phyloP scores from a whole-genome alignment of 2,888 invertebrate species.

The Nomada lathburiana region DNA sequence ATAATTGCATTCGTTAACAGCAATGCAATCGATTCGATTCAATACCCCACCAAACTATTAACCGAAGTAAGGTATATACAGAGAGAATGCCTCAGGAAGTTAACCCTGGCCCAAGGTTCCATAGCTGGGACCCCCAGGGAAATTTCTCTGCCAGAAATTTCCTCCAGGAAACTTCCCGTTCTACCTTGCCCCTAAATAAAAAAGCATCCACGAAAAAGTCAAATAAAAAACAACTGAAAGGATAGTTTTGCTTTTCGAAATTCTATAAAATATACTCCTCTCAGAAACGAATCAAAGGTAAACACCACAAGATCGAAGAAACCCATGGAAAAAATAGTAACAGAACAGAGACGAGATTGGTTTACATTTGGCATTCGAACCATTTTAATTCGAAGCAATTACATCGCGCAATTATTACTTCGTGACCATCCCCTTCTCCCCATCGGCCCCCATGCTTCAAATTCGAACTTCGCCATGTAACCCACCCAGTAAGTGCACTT shows the following conservation, averaged over 20 bases:
- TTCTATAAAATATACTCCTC: too few relatives aligned
- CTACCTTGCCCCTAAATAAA: neutral
- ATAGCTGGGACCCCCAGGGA: slow-evolving; percentile 35
- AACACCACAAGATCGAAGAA: neutral
- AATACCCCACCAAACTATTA: slow-evolving; percentile 24
- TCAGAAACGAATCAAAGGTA: too few relatives aligned
- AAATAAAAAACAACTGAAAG: neutral
- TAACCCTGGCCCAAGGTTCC: slow-evolving; percentile 31
- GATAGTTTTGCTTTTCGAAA: too few relatives aligned
- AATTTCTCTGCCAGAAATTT: slow-evolving; percentile 52
- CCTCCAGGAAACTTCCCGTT: slow-evolving; percentile 8
- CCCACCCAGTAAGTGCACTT: slow-evolving; percentile 27
- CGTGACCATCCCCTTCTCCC: neutral
- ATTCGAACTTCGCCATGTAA: slow-evolving; percentile 30
- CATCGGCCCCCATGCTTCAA: too few relatives aligned
- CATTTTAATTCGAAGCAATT: slow-evolving; percentile 20
- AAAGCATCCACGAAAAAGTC: neutral
- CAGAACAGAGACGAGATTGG: slow-evolving; percentile 7
- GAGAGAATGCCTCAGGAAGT: slow-evolving; percentile 9
- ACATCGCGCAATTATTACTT: slow-evolving; percentile 20
- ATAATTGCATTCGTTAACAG: slow-evolving; percentile 7
- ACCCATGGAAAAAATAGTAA: neutral
- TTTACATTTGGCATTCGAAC: slow-evolving; percentile 1
- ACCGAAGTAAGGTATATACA: slow-evolving; percentile 3
- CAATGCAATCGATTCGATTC: neutral